Evolutionary conservation across 1,140 invertebrate species (phyloP).

Genomic region (Pogonomyrmex barbatus): DNA sequence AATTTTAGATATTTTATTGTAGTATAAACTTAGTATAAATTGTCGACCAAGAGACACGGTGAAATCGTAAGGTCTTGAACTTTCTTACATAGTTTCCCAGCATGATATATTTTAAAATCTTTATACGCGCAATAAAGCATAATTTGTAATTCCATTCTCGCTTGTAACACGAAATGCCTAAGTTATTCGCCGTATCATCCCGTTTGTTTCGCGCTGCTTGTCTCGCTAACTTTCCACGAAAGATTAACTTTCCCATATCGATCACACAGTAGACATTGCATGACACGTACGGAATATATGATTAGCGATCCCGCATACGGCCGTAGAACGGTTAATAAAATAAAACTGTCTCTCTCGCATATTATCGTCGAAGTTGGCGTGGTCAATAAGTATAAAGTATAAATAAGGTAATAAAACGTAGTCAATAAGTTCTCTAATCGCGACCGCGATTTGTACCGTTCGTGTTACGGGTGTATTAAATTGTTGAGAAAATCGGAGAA

Average conservation of each 20-base stretch:
- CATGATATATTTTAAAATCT: background rate
- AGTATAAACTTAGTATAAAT: no score
- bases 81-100: background rate
- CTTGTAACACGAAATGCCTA: slow-evolving; percentile 50
- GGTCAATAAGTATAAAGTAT: no score
- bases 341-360: slow-evolving; percentile 6
- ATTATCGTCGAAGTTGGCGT: background rate
- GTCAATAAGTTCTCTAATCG: background rate
- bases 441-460: background rate
- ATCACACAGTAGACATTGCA: slow-evolving; percentile 33
- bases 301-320: background rate
- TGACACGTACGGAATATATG: background rate
- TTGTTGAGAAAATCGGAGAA: background rate
- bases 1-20: background rate
- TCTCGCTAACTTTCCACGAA: slow-evolving; percentile 51
- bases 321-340: slow-evolving; percentile 21
- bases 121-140: background rate
- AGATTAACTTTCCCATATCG: slow-evolving; percentile 54
- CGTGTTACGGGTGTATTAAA: background rate
- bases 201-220: slow-evolving; percentile 37
- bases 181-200: slow-evolving; percentile 46
- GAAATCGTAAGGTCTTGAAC: background rate
- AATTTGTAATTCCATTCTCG: slow-evolving; percentile 30
- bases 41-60: no score
- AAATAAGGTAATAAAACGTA: no score